These are phyloP conservation scores for Nemotelus nigrinus DNA, from an alignment of 2,888 invertebrate species.

Conservation along the genomic window DNA sequence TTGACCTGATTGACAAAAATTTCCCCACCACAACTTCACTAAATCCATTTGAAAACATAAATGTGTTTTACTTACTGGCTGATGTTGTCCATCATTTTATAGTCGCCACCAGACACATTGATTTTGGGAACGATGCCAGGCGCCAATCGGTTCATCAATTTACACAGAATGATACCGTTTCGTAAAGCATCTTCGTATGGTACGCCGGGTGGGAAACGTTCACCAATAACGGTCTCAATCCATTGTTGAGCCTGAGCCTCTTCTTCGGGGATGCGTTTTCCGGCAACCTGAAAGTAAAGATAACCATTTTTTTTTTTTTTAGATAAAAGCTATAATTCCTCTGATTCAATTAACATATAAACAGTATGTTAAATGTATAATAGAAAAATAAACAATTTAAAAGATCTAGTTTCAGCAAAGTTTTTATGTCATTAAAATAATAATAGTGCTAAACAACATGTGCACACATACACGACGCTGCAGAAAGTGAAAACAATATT, in stretches of 20 bases:
- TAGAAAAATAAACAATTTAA: background rate
- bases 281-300: conserved; percentile 73
- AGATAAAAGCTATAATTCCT: background rate
- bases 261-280: conserved; percentile 82
- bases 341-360: background rate
- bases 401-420: background rate
- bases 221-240: conserved; percentile 85
- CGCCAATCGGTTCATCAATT: conserved; percentile 86
- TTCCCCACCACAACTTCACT: too few species aligned
- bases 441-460: too few species aligned
- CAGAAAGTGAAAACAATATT: conserved; percentile 22
- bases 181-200: conserved; percentile 83
- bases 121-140: conserved; percentile 87
- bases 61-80: conserved; percentile 75
- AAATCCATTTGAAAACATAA: background rate
- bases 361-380: conserved; percentile 1
- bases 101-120: conserved; percentile 86
- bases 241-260: conserved; percentile 84
- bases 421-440: background rate
- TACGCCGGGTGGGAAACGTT: conserved; percentile 71
- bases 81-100: conserved; percentile 97
- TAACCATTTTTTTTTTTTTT: background rate
- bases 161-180: conserved; percentile 87
- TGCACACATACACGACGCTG: too few species aligned
- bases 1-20: too few species aligned